Percentiles rank a stretch among this genome's conserved stretches.
Evolutionary conservation across 2,888 invertebrate genomes (phyloP).

Genomic region (Parnassius glacialis): DNA sequence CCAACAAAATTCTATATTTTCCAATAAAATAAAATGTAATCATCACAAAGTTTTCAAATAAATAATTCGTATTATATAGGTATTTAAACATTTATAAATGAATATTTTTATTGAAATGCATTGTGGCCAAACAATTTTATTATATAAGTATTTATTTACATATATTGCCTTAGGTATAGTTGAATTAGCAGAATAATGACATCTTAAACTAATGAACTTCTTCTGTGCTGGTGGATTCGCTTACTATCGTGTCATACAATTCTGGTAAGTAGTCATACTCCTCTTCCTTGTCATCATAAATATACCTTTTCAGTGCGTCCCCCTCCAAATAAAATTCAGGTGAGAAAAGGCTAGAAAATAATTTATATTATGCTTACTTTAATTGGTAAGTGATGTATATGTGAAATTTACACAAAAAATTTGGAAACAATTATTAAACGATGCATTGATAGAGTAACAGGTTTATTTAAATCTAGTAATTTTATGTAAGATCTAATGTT

Average conservation of each 20-base stretch:
- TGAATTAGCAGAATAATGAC: neutral
- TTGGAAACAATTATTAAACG: too few relatives aligned
- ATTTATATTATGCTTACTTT: neutral
- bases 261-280: conserved; percentile 51
- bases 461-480: too few relatives aligned
- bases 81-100: neutral
- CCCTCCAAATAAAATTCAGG: conserved; percentile 42
- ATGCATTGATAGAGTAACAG: too few relatives aligned
- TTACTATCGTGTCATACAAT: conserved; percentile 50
- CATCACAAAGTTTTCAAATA: too few relatives aligned
- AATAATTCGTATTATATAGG: too few relatives aligned
- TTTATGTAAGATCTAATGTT: too few relatives aligned
- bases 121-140: conserved; percentile 17
- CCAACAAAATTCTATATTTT: too few relatives aligned
- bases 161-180: neutral
- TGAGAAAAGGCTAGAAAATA: conserved; percentile 43
- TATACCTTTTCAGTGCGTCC: conserved; percentile 41
- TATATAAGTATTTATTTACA: conserved; percentile 2
- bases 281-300: conserved; percentile 34
- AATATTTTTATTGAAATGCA: conserved; percentile 12
- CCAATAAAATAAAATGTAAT: too few relatives aligned
- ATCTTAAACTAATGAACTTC: neutral
- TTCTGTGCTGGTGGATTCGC: conserved; percentile 18
- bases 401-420: too few relatives aligned
- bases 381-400: too few relatives aligned